Evolutionary conservation across 1,140 invertebrate genomes (phyloP).

Genomic region (Sitobion miscanthi): DNA sequence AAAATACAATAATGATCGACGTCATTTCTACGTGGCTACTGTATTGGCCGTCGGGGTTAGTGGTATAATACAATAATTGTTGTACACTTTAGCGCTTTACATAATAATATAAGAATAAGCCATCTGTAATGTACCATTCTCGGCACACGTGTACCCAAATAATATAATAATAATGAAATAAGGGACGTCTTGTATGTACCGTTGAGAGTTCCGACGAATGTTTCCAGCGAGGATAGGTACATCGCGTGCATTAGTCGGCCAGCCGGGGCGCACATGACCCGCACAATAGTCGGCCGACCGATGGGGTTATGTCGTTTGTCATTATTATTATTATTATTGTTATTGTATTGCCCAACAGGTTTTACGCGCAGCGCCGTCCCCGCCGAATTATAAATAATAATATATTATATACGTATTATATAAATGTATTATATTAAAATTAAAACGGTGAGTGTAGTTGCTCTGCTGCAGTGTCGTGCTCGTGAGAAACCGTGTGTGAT

Average conservation of each 20-base stretch:
- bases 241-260: not conserved
- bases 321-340: constrained; percentile 8
- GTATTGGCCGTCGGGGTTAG: constrained; percentile 24
- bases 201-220: not conserved
- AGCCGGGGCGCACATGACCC: constrained; percentile 34
- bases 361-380: not conserved
- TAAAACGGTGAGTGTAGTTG: constrained; percentile 17
- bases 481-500: constrained; percentile 49
- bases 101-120: constrained; percentile 8
- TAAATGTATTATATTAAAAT: constrained; percentile 13
- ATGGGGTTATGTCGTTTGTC: constrained; percentile 48
- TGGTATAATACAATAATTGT: not conserved
- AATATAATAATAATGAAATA: not conserved
- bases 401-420: not conserved
- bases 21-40: constrained; percentile 36
- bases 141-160: not conserved
- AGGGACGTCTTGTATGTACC: not conserved
- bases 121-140: not conserved
- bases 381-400: not conserved
- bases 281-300: constrained; percentile 36
- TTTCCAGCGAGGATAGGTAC: not conserved
- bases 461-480: not conserved
- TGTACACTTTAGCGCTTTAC: not conserved
- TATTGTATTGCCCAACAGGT: not conserved
- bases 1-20: constrained; percentile 30